Conservation (phyloP, 2,113 vertebrate species). For the Mormoops blainvillei region DNA sequence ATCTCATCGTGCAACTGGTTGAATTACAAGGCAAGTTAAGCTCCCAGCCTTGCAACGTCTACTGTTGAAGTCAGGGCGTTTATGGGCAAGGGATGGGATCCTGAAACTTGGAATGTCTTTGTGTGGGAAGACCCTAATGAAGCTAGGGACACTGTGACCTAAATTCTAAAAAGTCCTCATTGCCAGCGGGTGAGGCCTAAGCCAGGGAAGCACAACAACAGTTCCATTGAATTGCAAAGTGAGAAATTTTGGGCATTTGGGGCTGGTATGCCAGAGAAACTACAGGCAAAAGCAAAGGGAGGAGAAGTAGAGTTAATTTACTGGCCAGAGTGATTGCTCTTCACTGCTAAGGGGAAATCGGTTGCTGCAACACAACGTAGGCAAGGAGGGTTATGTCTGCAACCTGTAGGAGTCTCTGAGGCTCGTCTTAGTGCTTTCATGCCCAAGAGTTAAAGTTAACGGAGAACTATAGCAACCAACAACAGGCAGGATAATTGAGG, state of each 20-base stretch:
- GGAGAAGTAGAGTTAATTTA: not conserved
- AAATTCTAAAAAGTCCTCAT: not conserved
- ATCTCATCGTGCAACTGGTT: not conserved
- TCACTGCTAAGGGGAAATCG: constrained; percentile 11
- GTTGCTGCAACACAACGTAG: not conserved
- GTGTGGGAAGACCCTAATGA: not conserved
- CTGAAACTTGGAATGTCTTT: not conserved
- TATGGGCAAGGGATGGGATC: not conserved
- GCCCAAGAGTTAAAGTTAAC: not conserved
- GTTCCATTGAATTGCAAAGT: not conserved
- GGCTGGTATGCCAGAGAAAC: not conserved
- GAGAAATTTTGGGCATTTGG: not conserved
- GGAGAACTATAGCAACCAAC: not conserved
- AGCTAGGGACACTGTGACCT: not conserved
- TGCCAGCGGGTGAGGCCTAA: not conserved
- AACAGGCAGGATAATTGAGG: not conserved
- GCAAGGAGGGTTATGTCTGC: not conserved
- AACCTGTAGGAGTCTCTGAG: not conserved
- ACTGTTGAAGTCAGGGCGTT: not conserved
- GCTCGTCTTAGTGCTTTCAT: not conserved
- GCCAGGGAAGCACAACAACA: not conserved
- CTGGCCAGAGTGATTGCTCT: not conserved
- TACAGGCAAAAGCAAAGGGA: not conserved
- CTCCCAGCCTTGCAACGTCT: not conserved
- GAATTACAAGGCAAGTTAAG: not conserved